Evolutionary conservation across 2,888 invertebrate species (phyloP).

Genomic region (Drosophila mayaguana): DNA sequence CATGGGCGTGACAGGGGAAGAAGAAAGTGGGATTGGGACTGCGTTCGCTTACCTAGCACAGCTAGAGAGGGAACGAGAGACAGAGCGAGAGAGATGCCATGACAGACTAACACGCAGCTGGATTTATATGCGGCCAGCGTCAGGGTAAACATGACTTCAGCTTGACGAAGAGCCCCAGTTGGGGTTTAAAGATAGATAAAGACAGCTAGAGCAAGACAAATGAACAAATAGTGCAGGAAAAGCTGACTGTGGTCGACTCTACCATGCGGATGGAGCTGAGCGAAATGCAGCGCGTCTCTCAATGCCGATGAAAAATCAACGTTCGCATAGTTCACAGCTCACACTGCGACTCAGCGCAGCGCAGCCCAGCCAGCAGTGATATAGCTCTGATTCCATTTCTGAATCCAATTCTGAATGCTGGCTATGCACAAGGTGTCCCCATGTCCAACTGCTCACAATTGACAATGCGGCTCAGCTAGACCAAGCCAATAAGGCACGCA

Average conservation of each 20-base stretch:
- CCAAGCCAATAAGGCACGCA: conserved; percentile 76
- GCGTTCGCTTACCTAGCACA: conserved; percentile 38
- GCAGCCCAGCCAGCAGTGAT: neutral
- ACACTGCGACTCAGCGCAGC: conserved; percentile 10
- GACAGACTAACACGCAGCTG: conserved; percentile 62
- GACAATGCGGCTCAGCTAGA: conserved; percentile 73
- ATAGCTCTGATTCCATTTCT: conserved; percentile 11
- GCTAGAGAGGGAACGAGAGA: neutral
- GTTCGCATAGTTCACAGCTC: conserved; percentile 56
- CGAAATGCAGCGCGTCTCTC: conserved; percentile 7
- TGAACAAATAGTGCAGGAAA: conserved; percentile 46
- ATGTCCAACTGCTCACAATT: conserved; percentile 61
- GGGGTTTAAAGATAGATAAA: conserved; percentile 38
- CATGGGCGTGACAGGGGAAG: conserved; percentile 8
- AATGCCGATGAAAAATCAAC: conserved; percentile 77
- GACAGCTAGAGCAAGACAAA: conserved; percentile 60
- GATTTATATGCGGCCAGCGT: conserved; percentile 76
- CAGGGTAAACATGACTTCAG: conserved; percentile 64
- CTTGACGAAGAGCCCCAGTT: conserved; percentile 18
- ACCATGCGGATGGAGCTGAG: neutral
- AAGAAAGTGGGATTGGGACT: conserved; percentile 27
- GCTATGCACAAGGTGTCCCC: conserved; percentile 25
- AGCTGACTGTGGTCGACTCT: conserved; percentile 1
- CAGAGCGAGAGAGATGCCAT: conserved; percentile 30
- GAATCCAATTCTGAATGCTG: conserved; percentile 33